Conservation (phyloP, 2,888 invertebrate genomes). For the Asteroscopus sphinx region DNA sequence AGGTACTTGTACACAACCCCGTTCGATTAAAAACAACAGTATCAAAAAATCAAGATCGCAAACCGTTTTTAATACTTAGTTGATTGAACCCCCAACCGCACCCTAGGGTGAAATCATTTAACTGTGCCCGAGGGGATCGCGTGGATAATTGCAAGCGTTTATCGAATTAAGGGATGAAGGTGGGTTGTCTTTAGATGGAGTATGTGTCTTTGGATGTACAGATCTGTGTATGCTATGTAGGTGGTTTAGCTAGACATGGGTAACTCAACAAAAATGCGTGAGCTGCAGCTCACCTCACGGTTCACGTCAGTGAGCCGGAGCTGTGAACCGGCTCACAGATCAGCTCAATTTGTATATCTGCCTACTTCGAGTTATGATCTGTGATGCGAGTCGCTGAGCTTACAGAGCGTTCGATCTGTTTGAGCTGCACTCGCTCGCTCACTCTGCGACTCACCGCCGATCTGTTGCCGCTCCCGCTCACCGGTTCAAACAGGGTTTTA, state of each 20-base stretch:
- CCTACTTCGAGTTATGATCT: too few relatives aligned
- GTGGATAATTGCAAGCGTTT: slow-evolving; percentile 63
- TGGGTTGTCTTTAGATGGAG: slow-evolving; percentile 26
- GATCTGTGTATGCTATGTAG: background rate
- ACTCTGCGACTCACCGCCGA: too few relatives aligned
- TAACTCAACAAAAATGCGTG: too few relatives aligned
- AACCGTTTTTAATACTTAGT: slow-evolving; percentile 42
- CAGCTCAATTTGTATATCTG: too few relatives aligned
- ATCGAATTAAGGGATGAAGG: slow-evolving; percentile 59
- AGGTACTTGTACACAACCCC: background rate
- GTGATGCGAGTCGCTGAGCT: too few relatives aligned
- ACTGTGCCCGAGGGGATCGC: slow-evolving; percentile 49
- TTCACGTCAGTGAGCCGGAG: too few relatives aligned
- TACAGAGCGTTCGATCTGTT: too few relatives aligned
- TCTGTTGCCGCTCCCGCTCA: too few relatives aligned
- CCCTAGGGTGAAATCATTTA: slow-evolving; percentile 44
- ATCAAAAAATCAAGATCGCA: slow-evolving; percentile 36
- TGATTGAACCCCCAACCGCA: slow-evolving; percentile 41
- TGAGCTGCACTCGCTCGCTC: too few relatives aligned
- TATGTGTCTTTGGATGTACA: slow-evolving; percentile 15
- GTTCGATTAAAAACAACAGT: slow-evolving; percentile 7
- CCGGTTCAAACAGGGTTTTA: too few relatives aligned
- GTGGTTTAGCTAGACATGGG: background rate
- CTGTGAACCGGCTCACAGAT: too few relatives aligned
- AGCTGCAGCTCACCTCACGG: too few relatives aligned